These are phyloP conservation scores for Graphium colonna DNA, from an alignment of 2,888 invertebrate genomes.

Conservation along the genomic window DNA sequence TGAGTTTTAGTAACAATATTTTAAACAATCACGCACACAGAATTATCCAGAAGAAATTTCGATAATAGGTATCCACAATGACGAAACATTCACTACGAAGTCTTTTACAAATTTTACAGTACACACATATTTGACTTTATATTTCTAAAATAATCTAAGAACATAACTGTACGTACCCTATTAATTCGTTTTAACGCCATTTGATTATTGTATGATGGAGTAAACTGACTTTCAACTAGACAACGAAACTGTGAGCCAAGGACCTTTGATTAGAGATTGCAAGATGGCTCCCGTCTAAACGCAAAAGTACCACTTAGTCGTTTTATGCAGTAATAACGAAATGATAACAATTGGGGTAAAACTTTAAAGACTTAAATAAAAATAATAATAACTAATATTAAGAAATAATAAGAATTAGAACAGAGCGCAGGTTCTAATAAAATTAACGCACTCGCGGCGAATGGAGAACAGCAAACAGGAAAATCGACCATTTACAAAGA, in stretches of 20 bases:
- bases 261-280: conserved; percentile 92
- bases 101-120: conserved; percentile 65
- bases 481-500: conserved; percentile 74
- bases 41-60: conserved; percentile 80
- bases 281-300: conserved; percentile 92
- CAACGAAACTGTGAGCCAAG: conserved; percentile 91
- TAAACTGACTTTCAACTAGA: conserved; percentile 89
- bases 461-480: conserved; percentile 77
- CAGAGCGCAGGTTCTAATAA: conserved; percentile 61
- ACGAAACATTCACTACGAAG: conserved; percentile 81
- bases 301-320: conserved; percentile 87
- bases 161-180: conserved; percentile 86
- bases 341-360: conserved; percentile 51
- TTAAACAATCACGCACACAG: conserved; percentile 58
- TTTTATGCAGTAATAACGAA: conserved; percentile 67
- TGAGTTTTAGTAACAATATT: conserved; percentile 30
- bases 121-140: conserved; percentile 48
- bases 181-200: conserved; percentile 99
- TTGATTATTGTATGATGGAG: conserved; percentile 85
- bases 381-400: conserved; percentile 74
- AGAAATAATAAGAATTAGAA: conserved; percentile 64
- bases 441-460: conserved; percentile 70
- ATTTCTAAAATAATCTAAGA: conserved; percentile 47
- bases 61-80: conserved; percentile 83
- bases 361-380: conserved; percentile 60